Evolutionary conservation across 2,797 vertebrate genomes (phyloP).

Genomic region (Austrolebias charrua): DNA sequence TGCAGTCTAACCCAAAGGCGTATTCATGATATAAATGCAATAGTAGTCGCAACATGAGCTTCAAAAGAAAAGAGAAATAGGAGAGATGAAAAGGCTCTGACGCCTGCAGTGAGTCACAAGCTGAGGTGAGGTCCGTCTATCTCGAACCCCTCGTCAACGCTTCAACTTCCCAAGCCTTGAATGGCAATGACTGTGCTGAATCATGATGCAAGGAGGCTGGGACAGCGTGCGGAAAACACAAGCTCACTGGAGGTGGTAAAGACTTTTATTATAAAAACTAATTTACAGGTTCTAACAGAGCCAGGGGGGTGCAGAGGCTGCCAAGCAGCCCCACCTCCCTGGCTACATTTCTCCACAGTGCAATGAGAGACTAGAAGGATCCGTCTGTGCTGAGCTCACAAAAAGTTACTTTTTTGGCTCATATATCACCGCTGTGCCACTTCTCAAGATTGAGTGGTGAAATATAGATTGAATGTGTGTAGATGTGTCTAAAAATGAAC

Average conservation of each 20-base stretch:
- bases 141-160: constrained; percentile 18
- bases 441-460: constrained; percentile 44
- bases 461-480: constrained; percentile 22
- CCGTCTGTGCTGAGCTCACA: constrained; percentile 58
- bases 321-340: constrained; percentile 56
- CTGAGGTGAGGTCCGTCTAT: constrained; percentile 35
- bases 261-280: constrained; percentile 74
- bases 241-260: constrained; percentile 64
- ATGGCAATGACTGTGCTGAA: constrained; percentile 43
- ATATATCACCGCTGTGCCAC: constrained; percentile 50
- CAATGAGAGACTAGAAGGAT: constrained; percentile 60
- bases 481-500: constrained; percentile 12
- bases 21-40: constrained; percentile 31
- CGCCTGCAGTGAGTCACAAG: constrained; percentile 1
- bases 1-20: constrained; percentile 5
- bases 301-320: constrained; percentile 59
- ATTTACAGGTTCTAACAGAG: constrained; percentile 66
- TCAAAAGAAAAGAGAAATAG: constrained; percentile 23
- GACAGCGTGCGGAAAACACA: constrained; percentile 62
- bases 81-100: constrained; percentile 13
- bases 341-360: constrained; percentile 45
- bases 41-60: constrained; percentile 10
- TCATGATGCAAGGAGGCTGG: constrained; percentile 38
- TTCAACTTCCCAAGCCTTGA: constrained; percentile 15
- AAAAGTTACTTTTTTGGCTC: constrained; percentile 67